Percentiles rank a stretch among this genome's conserved stretches.
Conservation (phyloP, 2,113 vertebrate species). For the crab-eating macaque (Macaca fascicularis) region DNA sequence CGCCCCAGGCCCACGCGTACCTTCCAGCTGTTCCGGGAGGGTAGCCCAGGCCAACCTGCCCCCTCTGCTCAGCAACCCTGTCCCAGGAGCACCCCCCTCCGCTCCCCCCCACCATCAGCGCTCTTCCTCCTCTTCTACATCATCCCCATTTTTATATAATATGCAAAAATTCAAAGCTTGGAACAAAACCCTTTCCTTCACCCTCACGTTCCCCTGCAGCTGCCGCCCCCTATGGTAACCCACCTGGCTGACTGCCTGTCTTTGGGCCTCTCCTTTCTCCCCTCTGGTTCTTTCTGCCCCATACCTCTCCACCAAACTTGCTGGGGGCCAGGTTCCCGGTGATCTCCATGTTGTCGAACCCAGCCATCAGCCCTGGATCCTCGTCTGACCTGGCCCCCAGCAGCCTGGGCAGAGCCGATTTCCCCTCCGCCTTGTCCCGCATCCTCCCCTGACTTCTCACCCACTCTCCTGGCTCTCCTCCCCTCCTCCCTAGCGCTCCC, state of each 20-base stretch:
- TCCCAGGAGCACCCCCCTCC: neutral
- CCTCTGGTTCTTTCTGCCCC: neutral
- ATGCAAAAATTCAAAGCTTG: neutral
- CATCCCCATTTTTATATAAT: constrained; percentile 29
- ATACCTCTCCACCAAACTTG: neutral
- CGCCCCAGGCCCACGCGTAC: accelerated
- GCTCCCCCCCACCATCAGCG: accelerated
- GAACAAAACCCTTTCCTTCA: neutral
- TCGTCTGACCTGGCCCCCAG: neutral
- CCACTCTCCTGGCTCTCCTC: neutral
- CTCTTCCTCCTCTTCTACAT: neutral
- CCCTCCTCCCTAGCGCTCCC: accelerated
- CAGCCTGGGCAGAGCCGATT: accelerated
- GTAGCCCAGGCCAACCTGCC: neutral
- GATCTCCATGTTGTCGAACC: accelerated
- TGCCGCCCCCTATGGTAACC: neutral
- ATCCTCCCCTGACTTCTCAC: neutral
- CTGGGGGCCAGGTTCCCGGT: neutral
- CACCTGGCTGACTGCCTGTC: neutral
- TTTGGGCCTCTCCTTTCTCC: accelerated
- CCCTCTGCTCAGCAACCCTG: accelerated
- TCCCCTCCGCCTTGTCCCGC: accelerated
- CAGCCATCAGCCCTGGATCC: accelerated
- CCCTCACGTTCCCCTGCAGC: neutral
- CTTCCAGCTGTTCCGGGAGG: neutral